phyloP scores from a whole-genome alignment of 2,888 invertebrate genomes.

The Meteorus colon region DNA sequence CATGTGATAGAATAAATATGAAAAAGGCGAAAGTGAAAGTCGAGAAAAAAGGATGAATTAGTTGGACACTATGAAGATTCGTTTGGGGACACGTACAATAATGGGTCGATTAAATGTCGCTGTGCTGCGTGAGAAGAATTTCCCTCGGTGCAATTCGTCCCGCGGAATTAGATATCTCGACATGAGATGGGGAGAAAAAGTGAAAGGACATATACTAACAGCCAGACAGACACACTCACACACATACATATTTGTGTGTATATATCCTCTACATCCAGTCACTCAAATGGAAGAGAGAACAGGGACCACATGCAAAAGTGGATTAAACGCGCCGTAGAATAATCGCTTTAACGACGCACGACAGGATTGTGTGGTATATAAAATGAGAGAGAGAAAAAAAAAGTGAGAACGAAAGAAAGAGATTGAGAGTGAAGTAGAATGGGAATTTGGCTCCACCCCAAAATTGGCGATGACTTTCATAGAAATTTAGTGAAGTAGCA shows the following conservation, averaged over 20 bases:
- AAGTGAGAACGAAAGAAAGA: constrained; percentile 14
- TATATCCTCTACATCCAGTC: neutral
- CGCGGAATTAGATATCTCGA: constrained; percentile 26
- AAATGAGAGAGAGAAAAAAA: neutral
- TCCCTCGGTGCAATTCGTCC: constrained; percentile 34
- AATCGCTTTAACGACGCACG: constrained; percentile 40
- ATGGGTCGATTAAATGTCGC: constrained; percentile 20
- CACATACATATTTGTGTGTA: neutral
- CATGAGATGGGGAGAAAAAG: constrained; percentile 21
- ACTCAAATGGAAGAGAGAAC: constrained; percentile 19
- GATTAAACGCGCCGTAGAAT: constrained; percentile 39
- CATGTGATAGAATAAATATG: neutral
- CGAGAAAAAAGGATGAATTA: neutral
- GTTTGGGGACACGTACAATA: constrained; percentile 2
- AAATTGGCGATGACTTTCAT: constrained; percentile 18
- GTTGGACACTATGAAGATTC: constrained; percentile 8
- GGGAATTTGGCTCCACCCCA: constrained; percentile 26
- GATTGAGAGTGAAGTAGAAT: constrained; percentile 11
- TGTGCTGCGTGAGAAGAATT: constrained; percentile 26
- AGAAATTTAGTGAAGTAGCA: constrained; percentile 8
- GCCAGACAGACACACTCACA: neutral
- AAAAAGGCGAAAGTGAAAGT: neutral
- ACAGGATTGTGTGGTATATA: constrained; percentile 6
- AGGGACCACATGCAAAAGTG: constrained; percentile 37
- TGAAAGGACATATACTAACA: constrained; percentile 4